Base-by-base conservation (phyloP, 1,140 invertebrate species). In the Drosophila virilis region DNA sequence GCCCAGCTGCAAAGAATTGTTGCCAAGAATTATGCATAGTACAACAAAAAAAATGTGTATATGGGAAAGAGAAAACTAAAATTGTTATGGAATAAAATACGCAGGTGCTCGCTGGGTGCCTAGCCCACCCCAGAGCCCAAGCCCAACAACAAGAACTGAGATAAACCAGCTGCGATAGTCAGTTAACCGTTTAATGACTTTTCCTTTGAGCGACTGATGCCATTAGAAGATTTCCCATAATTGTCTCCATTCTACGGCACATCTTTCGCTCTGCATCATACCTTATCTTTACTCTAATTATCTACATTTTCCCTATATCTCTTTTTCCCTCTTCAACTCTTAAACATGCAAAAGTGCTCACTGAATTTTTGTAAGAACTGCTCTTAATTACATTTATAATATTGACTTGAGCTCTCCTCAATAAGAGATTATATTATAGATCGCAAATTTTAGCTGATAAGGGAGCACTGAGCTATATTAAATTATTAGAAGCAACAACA, bases 201-300 rank as follows among this genome's bases (percentile, higher is more conserved):
- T 88, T 84, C 59, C 66, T 73, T 54, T 67, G 42, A 65, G 60
- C 37, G 12, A 0, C 40, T 12, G 52, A 62, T 48, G 73, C 68
- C 79, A 88, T 88, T 89, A 88, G 80, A 88, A 68, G 66, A 80
- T 89, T 88, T 89, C 83, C 62, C 83, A 88, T 88, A 66, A 89
- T 89, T 89, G 76, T 74, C 79, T 69, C 35, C 74, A 71, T 71
- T 74, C 65, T 70, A 51, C 38, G 46, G 48, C 74, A 75, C 61
- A 37, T 58, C 50, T 71, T 51, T 62, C 40, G 12, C 17, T 52
- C 13, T 68, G 78, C 70, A 73, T 68, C 84, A 74, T 42, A 37
- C 58, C 79, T 88, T 77, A 78, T 79, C 84, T 83, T 37, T 37
- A 52, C 42, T 64, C 64, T 82, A 74, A 82, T 85, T 81, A 85